Evolutionary conservation across 2,888 invertebrate species (phyloP), one percentile per base, ranked within the genome.

Genomic region (Hypena proboscidalis): DNA sequence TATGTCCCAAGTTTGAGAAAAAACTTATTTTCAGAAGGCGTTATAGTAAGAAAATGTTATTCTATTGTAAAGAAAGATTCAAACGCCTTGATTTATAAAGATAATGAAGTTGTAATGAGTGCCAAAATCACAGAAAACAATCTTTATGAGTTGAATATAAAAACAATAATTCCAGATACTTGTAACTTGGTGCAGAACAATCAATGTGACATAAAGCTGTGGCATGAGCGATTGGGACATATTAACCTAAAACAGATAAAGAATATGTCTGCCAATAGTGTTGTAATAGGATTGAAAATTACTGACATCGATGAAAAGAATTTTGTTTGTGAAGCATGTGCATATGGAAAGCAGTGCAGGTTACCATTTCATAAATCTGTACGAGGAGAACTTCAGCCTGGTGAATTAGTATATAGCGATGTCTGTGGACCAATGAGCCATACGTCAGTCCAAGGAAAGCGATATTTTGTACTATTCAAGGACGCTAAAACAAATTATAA

Each of bases 401-500:
- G 37, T 10, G 47, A 47, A 0, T 0, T 47, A 2, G 37, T 41
- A 0, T 52, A 50, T n/a, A 54, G 55, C 11, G 51, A 58, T 50
- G 46, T 60, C 0, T 62, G 54, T 30, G 59, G 59, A 1, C 58
- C 61, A n/a, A 43, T 63, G 1, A 32, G 30, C 5, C 6, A 37
- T 0, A 1, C 42, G 1, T 58, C 60, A 4, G 29, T 60, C 1
- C 23, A 21, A 44, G 57, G 51, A 37, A 40, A 40, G 36, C 46
- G 14, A 22, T 59, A 58, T 29, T 62, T 67, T 51, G 42, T 67
- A 1, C 15, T 67, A 1, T 64, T 69, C 17, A 62, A 62, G 40
- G 55, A 59, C 45, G 52, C 14, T 1, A 41, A 34, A 0, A 37
- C 44, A n/a, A 41, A 37, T 25, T 48, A 19, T 15, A 10, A 53